These are phyloP conservation scores for Amiota communis DNA, from an alignment of 2,888 invertebrate genomes.

Conservation along the genomic window DNA sequence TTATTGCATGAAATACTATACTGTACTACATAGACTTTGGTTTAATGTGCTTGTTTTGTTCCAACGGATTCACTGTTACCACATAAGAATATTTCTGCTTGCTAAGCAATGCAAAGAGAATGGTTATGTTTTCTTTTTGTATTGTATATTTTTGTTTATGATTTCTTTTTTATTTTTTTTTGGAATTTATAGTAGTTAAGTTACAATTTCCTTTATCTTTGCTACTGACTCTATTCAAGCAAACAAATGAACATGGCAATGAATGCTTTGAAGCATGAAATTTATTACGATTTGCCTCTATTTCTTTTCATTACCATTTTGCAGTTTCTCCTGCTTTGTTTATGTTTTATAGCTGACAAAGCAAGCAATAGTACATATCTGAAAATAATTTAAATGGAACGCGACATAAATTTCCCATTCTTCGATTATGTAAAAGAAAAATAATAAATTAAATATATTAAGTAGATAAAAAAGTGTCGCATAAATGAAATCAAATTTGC, in stretches of 20 bases:
- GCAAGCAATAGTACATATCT: slow-evolving; percentile 34
- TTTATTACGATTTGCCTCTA: slow-evolving; percentile 27
- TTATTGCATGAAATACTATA: not conserved
- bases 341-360: slow-evolving; percentile 44
- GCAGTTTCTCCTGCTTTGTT: slow-evolving; percentile 38
- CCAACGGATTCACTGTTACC: no score
- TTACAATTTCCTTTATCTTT: no score
- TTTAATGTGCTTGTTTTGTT: not conserved
- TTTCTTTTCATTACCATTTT: slow-evolving; percentile 46
- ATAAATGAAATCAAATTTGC: no score
- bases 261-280: slow-evolving; percentile 37
- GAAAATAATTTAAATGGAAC: slow-evolving; percentile 52
- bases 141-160: slow-evolving; percentile 17
- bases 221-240: no score
- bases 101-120: no score
- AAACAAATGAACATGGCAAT: no score
- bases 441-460: slow-evolving; percentile 9
- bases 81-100: no score
- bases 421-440: no score
- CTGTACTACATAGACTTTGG: no score
- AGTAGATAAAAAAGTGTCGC: not conserved
- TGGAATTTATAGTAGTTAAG: no score
- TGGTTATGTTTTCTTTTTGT: no score
- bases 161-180: slow-evolving; percentile 43
- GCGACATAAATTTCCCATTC: slow-evolving; percentile 34